A percentile compares a stretch with the other conserved stretches of the same genome.
Conservation (phyloP, 2,113 vertebrate species). For the Cyphomyrus plagiostoma region DNA sequence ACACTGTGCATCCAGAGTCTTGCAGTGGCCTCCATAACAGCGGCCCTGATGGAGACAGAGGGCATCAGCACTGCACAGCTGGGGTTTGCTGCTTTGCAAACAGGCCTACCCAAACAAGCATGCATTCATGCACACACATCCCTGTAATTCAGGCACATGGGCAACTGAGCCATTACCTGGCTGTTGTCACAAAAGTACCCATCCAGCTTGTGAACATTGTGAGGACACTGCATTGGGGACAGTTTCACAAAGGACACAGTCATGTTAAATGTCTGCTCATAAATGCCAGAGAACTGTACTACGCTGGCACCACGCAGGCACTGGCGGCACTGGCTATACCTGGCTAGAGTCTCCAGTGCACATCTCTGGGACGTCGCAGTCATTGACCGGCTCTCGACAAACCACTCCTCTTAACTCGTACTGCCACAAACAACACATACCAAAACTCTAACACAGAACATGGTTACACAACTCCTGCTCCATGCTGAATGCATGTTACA, state of each 20-base stretch:
- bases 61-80: neutral
- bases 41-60: conserved; percentile 67
- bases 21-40: conserved; percentile 88
- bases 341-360: conserved; percentile 92
- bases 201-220: conserved; percentile 92
- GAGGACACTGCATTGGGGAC: conserved; percentile 71
- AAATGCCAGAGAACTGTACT: neutral
- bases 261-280: neutral
- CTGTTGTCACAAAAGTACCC: conserved; percentile 85
- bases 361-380: conserved; percentile 86
- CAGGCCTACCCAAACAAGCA: neutral
- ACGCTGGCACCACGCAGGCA: neutral
- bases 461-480: conserved; percentile 1
- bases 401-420: conserved; percentile 79
- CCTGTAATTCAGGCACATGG: neutral
- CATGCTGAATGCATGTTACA: neutral
- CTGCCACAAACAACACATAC: conserved; percentile 48
- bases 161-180: conserved; percentile 64
- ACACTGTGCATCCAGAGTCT: conserved; percentile 87
- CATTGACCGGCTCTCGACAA: conserved; percentile 81
- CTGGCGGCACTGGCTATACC: conserved; percentile 52
- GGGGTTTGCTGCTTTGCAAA: neutral
- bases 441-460: neutral
- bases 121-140: neutral
- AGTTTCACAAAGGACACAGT: neutral